These are phyloP conservation scores for Pristionchus arcanus DNA, from an alignment of 2,888 invertebrate genomes.

Conservation along the genomic window DNA sequence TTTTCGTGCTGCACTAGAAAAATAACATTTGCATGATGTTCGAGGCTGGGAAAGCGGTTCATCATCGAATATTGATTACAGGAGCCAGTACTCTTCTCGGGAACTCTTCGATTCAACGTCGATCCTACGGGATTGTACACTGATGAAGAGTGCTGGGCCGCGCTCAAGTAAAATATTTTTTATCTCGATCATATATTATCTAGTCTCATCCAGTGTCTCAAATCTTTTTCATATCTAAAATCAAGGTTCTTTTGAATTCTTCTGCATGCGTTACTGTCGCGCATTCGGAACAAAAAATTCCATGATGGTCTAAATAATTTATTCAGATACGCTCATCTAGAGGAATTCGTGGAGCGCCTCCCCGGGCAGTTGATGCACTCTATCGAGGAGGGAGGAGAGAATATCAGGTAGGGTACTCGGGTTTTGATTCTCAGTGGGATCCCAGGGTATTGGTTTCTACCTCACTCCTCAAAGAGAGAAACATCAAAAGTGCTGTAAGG, in stretches of 20 bases:
- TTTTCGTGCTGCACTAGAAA: too few species aligned
- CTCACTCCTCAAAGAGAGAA: background rate
- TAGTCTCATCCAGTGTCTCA: too few species aligned
- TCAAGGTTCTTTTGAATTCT: too few species aligned
- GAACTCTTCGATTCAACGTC: slow-evolving; percentile 88
- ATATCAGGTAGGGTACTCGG: slow-evolving; percentile 82
- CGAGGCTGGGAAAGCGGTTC: too few species aligned
- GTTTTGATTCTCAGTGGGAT: too few species aligned
- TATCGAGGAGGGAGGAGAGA: slow-evolving; percentile 93
- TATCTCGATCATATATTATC: background rate
- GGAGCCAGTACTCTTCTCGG: slow-evolving; percentile 79
- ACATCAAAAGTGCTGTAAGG: too few species aligned
- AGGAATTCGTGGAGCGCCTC: slow-evolving; percentile 63
- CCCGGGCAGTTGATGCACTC: slow-evolving; percentile 87
- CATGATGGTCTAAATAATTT: background rate
- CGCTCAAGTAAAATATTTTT: slow-evolving; percentile 57
- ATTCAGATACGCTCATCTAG: slow-evolving; percentile 60
- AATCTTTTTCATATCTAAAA: too few species aligned
- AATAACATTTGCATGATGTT: too few species aligned
- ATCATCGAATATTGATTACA: slow-evolving; percentile 58
- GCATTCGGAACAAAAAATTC: background rate
- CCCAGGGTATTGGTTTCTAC: background rate
- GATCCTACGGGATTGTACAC: slow-evolving; percentile 88
- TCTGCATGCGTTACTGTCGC: too few species aligned
- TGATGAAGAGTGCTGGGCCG: slow-evolving; percentile 67